Evolutionary conservation across 2,888 invertebrate species (phyloP).

Genomic region (Trichogramma evanescens): DNA sequence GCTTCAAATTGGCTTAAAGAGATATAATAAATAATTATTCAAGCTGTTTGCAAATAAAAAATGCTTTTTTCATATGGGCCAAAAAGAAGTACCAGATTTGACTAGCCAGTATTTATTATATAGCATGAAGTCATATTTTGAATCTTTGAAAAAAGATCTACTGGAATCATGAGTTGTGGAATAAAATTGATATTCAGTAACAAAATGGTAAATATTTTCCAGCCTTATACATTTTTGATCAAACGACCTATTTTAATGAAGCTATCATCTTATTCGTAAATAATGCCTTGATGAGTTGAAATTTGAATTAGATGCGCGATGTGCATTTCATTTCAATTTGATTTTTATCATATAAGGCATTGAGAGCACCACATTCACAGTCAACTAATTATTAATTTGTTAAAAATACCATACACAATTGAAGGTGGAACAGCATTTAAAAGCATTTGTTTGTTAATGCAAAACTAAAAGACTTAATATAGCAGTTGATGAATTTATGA

Average conservation of each 20-base stretch:
- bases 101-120: constrained; percentile 33
- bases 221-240: no score
- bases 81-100: constrained; percentile 28
- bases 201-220: constrained; percentile 16
- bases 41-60: constrained; percentile 12
- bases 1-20: constrained; percentile 16
- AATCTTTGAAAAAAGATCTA: constrained; percentile 25
- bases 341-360: no score
- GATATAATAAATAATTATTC: constrained; percentile 11
- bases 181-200: constrained; percentile 37
- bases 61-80: constrained; percentile 7
- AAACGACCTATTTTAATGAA: no score
- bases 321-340: no score
- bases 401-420: no score
- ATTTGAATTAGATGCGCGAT: no score
- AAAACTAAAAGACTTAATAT: not conserved
- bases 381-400: no score
- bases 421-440: no score
- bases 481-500: not conserved
- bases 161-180: constrained; percentile 33
- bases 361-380: no score
- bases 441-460: no score
- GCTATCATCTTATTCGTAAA: no score
- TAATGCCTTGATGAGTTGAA: no score
- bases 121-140: constrained; percentile 38